A percentile compares a stretch with the other conserved stretches of the same genome.
These are phyloP conservation scores for Diarsia brunnea DNA, from an alignment of 2,888 invertebrate species.

Conservation along the genomic window DNA sequence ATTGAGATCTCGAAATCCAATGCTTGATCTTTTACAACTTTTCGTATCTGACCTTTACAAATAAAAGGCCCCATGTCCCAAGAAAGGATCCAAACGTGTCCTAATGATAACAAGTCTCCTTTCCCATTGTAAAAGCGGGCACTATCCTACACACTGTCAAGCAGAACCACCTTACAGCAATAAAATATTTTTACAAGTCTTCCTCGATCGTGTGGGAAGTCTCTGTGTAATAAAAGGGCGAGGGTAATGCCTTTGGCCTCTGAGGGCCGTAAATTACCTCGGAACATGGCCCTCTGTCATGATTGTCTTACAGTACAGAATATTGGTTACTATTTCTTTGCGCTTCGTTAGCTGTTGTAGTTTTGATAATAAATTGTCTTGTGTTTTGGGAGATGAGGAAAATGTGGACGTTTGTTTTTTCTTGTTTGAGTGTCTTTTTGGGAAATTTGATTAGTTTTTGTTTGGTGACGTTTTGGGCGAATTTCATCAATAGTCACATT, in stretches of 20 bases:
- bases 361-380: conserved; percentile 57
- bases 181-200: conserved; percentile 76
- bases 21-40: not conserved
- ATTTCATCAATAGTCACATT: too few species aligned
- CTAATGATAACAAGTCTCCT: conserved; percentile 24
- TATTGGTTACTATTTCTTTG: conserved; percentile 64
- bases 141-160: conserved; percentile 50
- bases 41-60: conserved; percentile 1
- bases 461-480: not conserved
- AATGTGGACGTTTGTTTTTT: conserved; percentile 8
- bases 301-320: conserved; percentile 69
- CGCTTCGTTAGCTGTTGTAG: conserved; percentile 60
- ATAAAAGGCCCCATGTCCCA: not conserved
- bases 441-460: not conserved
- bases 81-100: not conserved
- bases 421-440: not conserved
- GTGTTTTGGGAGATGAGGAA: conserved; percentile 6
- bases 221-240: conserved; percentile 68
- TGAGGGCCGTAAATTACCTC: conserved; percentile 76
- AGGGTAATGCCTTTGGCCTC: conserved; percentile 68
- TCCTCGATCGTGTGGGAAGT: conserved; percentile 67
- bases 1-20: not conserved
- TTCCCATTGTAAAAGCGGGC: not conserved
- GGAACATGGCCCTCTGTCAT: conserved; percentile 71
- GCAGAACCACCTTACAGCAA: conserved; percentile 56